Evolutionary conservation across 2,888 invertebrate genomes (phyloP), one percentile per base, ranked within the genome.

Genomic region (Nomada hirtipes): DNA sequence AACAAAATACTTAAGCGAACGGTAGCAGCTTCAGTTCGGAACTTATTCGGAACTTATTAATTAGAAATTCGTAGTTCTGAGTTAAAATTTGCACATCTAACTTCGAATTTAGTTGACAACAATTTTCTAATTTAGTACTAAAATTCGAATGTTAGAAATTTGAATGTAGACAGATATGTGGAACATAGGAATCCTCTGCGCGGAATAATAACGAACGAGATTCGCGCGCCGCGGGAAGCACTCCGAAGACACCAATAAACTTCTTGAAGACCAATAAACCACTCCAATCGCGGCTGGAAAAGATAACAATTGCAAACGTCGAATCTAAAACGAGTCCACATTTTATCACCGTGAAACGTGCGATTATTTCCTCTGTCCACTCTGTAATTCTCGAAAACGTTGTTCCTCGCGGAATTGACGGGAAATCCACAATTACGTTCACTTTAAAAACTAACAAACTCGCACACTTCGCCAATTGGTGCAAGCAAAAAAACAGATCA

Each of bases 211-310:
- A 61, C 29, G 53, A 52, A 2, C 44, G 29, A 60, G 60, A 15
- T 29, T 47, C 29, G 1, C 11, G 42, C 4, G 64, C 44, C 36
- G 26, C 36, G 50, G 57, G 59, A 23, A 50, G 23, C 64, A 50
- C 20, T 26, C n/a, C 20, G 63, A 53, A 52, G 75, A 59, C 50
- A 47, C 29, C 57, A 59, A 65, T 65, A 76, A 75, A 76, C 75
- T 42, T 76, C 75, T 18, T 59, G n/a, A 64, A 65, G 57, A 52
- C 29, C 76, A 64, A 76, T 76, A 76, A 76, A 76, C 75, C 23
- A 36, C 11, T 42, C n/a, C 42, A 52, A 36, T 18, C 20, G 26
- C 44, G 42, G 50, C 76, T n/a, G 36, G 53, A 47, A 57, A 75
- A 53, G 77, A 65, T 52, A 76, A 75, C 65, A 76, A 77, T 64